These are phyloP conservation scores for Boloria euphrosyne DNA, from an alignment of 2,888 invertebrate species.

Conservation along the genomic window DNA sequence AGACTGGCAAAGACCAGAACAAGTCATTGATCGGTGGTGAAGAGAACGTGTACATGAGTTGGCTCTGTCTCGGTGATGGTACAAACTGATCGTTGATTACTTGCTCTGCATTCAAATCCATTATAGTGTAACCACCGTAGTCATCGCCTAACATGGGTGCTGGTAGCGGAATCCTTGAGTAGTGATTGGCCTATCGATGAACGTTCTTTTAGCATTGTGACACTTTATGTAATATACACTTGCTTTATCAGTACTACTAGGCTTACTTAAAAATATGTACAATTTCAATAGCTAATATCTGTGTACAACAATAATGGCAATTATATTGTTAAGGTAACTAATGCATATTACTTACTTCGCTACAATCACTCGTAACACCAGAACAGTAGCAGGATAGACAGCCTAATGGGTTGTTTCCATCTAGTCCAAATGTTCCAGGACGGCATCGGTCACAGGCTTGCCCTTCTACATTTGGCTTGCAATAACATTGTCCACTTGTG, in stretches of 20 bases:
- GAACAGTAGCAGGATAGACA: slow-evolving; percentile 95
- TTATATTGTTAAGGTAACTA: background rate
- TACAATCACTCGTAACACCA: slow-evolving; percentile 88
- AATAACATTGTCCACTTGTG: slow-evolving; percentile 80
- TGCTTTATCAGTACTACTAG: background rate
- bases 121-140: slow-evolving; percentile 69
- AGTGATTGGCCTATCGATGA: slow-evolving; percentile 59
- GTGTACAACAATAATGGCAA: no score
- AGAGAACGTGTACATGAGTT: slow-evolving; percentile 65
- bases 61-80: slow-evolving; percentile 65
- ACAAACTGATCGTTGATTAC: slow-evolving; percentile 65
- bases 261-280: background rate
- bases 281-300: no score
- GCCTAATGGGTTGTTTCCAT: slow-evolving; percentile 86
- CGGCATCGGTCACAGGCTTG: slow-evolving; percentile 89
- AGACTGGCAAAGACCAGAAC: slow-evolving; percentile 72
- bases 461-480: slow-evolving; percentile 91
- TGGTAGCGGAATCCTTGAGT: slow-evolving; percentile 58
- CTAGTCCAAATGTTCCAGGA: slow-evolving; percentile 90
- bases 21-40: slow-evolving; percentile 58
- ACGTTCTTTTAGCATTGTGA: background rate
- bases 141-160: slow-evolving; percentile 68
- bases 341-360: slow-evolving; percentile 72
- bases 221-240: no score
- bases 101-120: slow-evolving; percentile 59